These are phyloP conservation scores for Myotis daubentonii DNA, from an alignment of 2,797 vertebrate species.

Conservation along the genomic window DNA sequence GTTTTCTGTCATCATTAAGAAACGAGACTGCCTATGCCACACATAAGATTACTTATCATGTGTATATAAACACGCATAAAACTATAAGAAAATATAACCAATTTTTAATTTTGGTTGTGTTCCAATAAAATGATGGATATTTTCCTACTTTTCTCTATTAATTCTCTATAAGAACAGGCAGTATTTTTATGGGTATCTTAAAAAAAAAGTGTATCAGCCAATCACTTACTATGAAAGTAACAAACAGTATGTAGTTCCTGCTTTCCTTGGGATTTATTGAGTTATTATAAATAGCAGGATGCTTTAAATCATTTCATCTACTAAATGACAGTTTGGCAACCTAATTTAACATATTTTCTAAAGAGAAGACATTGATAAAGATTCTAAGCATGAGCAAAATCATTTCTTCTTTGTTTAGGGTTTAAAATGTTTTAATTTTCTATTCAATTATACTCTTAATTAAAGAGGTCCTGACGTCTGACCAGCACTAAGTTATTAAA, in stretches of 20 bases:
- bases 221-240: conserved; percentile 48
- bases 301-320: conserved; percentile 38
- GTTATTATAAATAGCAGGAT: background rate
- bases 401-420: conserved; percentile 29
- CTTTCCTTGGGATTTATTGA: conserved; percentile 19
- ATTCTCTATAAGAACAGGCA: conserved; percentile 14
- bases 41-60: conserved; percentile 30
- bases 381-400: conserved; percentile 52
- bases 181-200: background rate
- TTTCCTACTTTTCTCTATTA: conserved; percentile 35
- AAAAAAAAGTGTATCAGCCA: conserved; percentile 40
- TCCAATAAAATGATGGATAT: background rate
- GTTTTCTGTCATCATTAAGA: conserved; percentile 40
- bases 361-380: conserved; percentile 40
- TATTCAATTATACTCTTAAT: background rate
- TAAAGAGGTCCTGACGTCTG: background rate
- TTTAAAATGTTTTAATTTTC: conserved; percentile 12
- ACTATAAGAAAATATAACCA: conserved; percentile 11
- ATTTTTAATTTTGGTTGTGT: conserved; percentile 41
- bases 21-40: conserved; percentile 12
- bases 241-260: background rate
- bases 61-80: background rate
- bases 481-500: conserved; percentile 9
- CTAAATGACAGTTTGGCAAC: background rate
- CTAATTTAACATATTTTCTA: conserved; percentile 54